Evolutionary conservation across 2,888 invertebrate species (phyloP), one percentile per base, ranked within the genome.

Genomic region (Epiperipatus broadwayi): DNA sequence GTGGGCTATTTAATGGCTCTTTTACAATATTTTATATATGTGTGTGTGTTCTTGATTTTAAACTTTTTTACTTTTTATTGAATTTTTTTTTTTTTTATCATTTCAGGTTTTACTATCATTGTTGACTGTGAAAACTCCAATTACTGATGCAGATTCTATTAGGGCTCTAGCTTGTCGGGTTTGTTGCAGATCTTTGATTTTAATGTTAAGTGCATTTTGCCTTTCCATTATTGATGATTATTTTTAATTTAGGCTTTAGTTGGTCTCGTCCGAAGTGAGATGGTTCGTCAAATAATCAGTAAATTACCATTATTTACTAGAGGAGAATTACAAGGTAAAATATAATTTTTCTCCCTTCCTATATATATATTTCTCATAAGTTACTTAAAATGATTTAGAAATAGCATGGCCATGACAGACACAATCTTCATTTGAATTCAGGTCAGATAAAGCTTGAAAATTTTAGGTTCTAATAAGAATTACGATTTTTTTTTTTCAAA

Each of bases 111-210:
- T 93, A 29, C 63, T 89, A 10, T 78, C 81, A 38, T 65, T 91
- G 43, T 76, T 95, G 73, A 76, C 78, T 63, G 73, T 78, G 10
- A 89, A 89, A 62, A 76, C 79, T 0, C 95, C 95, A 0, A 83
- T 93, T 40, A 91, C 91, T 2, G 93, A 95, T 64, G 95, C 95
- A 12, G 95, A 97, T 61, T 74, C 78, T 27, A 76, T 97, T 49
- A 70, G 95, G 35, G 84, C 85, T 3, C 67, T 93, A 50, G 91
- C 95, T 0, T 93, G 93, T 55, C 60, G 57, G 52, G 59, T 59
- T 45, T 44, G 47, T 39, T n/a, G 19, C 14, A 4, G 3, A 14
- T 21, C 10, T 27, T 35, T 18, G 12, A 3, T 14, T 33, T 5
- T 20, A 4, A 41, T 28, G 21, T 33, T 29, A 15, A 14, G 14